These are phyloP conservation scores for Microtus oregoni DNA, from an alignment of 2,113 vertebrate genomes.

Conservation along the genomic window DNA sequence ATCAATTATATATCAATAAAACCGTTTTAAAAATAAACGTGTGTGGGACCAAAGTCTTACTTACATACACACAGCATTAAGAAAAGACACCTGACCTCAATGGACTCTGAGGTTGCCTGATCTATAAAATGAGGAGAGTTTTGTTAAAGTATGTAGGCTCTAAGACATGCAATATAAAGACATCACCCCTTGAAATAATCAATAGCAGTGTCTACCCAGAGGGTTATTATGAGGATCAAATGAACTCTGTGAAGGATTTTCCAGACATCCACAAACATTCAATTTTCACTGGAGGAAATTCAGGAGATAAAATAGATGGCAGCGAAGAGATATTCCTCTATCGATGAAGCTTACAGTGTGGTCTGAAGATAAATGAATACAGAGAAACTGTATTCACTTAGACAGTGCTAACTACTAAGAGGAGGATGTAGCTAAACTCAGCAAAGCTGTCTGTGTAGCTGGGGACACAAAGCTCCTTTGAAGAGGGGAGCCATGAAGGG, in stretches of 20 bases:
- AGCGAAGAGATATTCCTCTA: neutral
- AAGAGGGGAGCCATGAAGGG: neutral
- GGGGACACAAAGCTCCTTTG: neutral
- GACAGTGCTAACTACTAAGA: neutral
- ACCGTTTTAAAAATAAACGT: neutral
- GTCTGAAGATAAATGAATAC: neutral
- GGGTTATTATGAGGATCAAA: neutral
- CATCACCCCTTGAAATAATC: neutral
- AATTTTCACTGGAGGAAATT: neutral
- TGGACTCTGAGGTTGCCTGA: neutral
- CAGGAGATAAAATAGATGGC: neutral
- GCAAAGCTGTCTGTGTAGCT: neutral
- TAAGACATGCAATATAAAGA: neutral
- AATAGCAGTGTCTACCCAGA: neutral
- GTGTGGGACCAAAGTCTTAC: neutral
- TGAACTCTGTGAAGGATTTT: neutral
- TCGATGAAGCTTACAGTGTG: neutral
- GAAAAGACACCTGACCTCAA: neutral
- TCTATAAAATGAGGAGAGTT: slow-evolving; percentile 21
- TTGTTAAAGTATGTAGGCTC: neutral
- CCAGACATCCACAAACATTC: neutral
- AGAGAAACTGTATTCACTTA: neutral
- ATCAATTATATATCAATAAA: neutral
- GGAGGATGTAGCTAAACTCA: neutral
- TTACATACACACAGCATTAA: neutral